Conservation (phyloP, 2,113 vertebrate genomes). For the Amia ocellicauda region DNA sequence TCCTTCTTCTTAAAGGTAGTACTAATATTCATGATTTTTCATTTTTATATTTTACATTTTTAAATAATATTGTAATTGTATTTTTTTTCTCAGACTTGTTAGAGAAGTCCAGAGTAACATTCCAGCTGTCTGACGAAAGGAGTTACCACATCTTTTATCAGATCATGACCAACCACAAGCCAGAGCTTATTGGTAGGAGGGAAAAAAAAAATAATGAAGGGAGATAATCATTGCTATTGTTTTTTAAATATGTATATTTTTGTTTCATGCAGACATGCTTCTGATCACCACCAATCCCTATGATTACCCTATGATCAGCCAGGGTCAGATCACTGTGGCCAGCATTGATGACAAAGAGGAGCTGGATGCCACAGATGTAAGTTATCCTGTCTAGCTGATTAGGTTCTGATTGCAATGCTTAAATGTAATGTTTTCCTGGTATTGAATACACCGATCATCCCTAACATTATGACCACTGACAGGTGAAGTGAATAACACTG, state of each 20-base stretch:
- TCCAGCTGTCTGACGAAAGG: constrained; percentile 72
- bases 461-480: too few relatives aligned
- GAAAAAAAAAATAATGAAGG: too few relatives aligned
- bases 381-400: constrained; percentile 14
- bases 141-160: constrained; percentile 78
- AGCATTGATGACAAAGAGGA: constrained; percentile 77
- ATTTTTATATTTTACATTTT: not conserved
- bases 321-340: constrained; percentile 72
- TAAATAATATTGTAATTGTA: not conserved
- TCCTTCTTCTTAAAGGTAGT: constrained; percentile 6
- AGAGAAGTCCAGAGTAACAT: constrained; percentile 77
- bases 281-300: constrained; percentile 76
- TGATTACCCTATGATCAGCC: constrained; percentile 68
- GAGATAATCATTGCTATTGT: too few relatives aligned
- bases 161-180: constrained; percentile 71
- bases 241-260: not conserved
- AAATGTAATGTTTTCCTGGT: too few relatives aligned
- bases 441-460: too few relatives aligned
- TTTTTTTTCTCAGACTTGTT: constrained; percentile 56
- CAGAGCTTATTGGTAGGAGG: constrained; percentile 71
- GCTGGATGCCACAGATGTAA: constrained; percentile 75
- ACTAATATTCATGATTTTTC: too few relatives aligned
- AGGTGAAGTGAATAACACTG: too few relatives aligned
- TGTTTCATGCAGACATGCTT: constrained; percentile 60
- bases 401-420: too few relatives aligned